Base-by-base conservation (phyloP, 1,140 invertebrate species). In the Coptotermes formosanus region DNA sequence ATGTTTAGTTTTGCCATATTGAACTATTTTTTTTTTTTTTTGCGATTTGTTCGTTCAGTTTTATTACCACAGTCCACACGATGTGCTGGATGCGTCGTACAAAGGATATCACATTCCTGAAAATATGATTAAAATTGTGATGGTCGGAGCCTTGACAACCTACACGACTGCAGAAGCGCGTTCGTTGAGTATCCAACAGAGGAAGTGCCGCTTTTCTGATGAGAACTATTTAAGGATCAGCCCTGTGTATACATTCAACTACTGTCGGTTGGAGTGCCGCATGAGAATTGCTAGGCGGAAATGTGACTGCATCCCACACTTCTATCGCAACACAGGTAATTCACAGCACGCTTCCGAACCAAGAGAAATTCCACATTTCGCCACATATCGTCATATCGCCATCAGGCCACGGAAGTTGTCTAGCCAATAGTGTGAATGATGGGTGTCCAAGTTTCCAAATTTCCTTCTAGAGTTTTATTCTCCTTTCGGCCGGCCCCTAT, bases 221-320 rank as follows among this genome's bases (percentile, higher is more conserved):
- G 94, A 95, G 89, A 93, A 93, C 86, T 91, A 92, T 85, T 89
- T 95, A 64, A 90, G 93, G 30, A 93, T 94, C 0, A 94, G 94
- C 89, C 90, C 89, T 0, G 91, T 92, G 88, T 95, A 95, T 86
- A 95, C 94, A 45, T 95, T 94, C 88, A 94, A 93, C 23, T 94
- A 94, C 0, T 95, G 95, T 88, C 93, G 93, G 0, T 94, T 94
- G 0, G 93, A 95, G 87, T 95, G 95, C 87, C 91, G 94, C 45
- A 94, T 93, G 88, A 91, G 93, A 85, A 92, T 93, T 0, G 94
- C 95, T 87, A 88, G 94, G 38, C 88, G 90, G 43, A 87, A 92
- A 2, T 95, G 95, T 88, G 94, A 94, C 87, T 95, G 95, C 89
- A 93, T 93, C 8, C 94, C 94, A 85, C 94, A 94, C 89, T 91